A percentile compares a stretch with the other conserved stretches of the same genome.
These are phyloP conservation scores for Andrena dorsata DNA, from an alignment of 2,888 invertebrate species.

Conservation along the genomic window DNA sequence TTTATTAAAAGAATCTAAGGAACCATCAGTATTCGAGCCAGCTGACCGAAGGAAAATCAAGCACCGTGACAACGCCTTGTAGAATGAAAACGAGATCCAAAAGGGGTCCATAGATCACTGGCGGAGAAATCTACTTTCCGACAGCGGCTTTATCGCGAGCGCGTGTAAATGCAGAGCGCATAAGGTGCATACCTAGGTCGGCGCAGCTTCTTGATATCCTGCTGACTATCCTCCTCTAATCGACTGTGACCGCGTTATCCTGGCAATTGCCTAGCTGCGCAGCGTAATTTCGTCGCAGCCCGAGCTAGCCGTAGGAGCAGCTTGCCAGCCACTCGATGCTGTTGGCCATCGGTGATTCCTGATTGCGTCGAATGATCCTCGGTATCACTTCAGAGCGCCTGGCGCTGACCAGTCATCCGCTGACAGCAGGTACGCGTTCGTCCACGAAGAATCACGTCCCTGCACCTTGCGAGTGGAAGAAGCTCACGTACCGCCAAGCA, in stretches of 20 bases:
- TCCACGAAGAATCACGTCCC: too few species aligned
- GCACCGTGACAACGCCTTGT: background rate
- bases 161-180: slow-evolving; percentile 39
- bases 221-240: slow-evolving; percentile 53
- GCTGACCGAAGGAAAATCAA: background rate
- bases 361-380: slow-evolving; percentile 26
- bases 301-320: slow-evolving; percentile 51
- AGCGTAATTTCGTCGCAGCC: slow-evolving; percentile 57
- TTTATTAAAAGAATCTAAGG: too few species aligned
- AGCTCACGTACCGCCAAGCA: background rate
- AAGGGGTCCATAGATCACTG: slow-evolving; percentile 26
- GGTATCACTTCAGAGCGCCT: slow-evolving; percentile 8
- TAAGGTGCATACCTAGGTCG: slow-evolving; percentile 47
- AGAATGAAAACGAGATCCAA: slow-evolving; percentile 10
- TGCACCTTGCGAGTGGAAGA: background rate
- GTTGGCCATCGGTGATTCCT: slow-evolving; percentile 47
- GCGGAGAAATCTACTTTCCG: slow-evolving; percentile 34
- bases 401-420: background rate
- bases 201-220: slow-evolving; percentile 22
- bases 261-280: slow-evolving; percentile 55
- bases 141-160: slow-evolving; percentile 35
- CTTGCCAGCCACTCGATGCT: slow-evolving; percentile 34
- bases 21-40: too few species aligned
- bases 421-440: background rate
- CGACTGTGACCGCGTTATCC: slow-evolving; percentile 60